A percentile compares a stretch with the other conserved stretches of the same genome.
phyloP scores from a whole-genome alignment of 92 coral and sea anemone species.

The Porites lobata region DNA sequence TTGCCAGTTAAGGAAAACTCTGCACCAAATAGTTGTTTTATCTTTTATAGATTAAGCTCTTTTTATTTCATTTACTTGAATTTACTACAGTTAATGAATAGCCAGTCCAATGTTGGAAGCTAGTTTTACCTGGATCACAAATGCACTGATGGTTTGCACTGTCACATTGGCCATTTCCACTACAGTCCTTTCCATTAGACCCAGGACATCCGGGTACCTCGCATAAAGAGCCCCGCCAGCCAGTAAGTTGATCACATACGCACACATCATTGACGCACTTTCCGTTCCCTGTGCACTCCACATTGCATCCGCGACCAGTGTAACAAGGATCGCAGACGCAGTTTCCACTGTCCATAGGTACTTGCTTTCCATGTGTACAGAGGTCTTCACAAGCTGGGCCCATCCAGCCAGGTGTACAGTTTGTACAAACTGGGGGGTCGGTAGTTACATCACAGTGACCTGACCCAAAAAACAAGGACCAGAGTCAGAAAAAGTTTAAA shows the following conservation, averaged over 20 bases:
- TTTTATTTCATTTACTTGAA: too few species aligned
- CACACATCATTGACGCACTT: constrained; percentile 75
- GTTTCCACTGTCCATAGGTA: constrained; percentile 95
- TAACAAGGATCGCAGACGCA: constrained; percentile 93
- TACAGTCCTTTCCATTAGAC: constrained; percentile 85
- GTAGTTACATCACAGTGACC: constrained; percentile 82
- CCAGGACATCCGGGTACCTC: constrained; percentile 99
- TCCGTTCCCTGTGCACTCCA: constrained; percentile 94
- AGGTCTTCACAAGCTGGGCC: constrained; percentile 92
- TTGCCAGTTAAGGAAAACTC: too few species aligned
- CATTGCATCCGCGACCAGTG: constrained; percentile 94
- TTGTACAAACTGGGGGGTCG: constrained; percentile 92
- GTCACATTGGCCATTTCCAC: constrained; percentile 95
- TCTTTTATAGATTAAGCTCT: too few species aligned
- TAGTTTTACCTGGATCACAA: constrained; percentile 87
- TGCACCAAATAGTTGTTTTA: too few species aligned
- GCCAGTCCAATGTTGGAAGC: too few species aligned
- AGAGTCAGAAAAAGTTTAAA: too few species aligned
- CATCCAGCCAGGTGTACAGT: constrained; percentile 97
- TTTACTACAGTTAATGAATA: too few species aligned
- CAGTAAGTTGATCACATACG: constrained; percentile 80
- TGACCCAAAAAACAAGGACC: background rate
- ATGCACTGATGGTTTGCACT: constrained; percentile 92
- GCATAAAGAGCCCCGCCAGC: constrained; percentile 99
- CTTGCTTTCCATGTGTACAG: constrained; percentile 89